Percentiles rank a stretch among this genome's conserved stretches.
Conservation (phyloP, 2,113 vertebrate species). For the Lichenostomus cassidix region DNA sequence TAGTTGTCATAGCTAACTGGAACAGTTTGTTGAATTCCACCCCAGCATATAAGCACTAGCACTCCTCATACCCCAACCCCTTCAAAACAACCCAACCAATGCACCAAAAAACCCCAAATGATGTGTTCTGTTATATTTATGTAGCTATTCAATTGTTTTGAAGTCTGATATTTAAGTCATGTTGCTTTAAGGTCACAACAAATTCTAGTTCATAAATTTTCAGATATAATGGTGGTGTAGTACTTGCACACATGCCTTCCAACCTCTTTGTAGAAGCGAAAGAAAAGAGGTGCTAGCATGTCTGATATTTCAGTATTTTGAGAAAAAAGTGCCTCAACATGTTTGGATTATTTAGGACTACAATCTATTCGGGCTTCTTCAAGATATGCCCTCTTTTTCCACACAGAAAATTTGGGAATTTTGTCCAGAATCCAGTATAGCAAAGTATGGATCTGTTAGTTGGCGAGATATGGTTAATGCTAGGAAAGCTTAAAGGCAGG, state of each 20-base stretch:
- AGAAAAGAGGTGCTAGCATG: not conserved
- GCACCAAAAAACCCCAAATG: accelerated
- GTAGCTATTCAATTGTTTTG: not conserved
- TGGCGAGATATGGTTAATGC: not conserved
- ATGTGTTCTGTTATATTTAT: not conserved
- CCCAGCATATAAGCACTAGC: not conserved
- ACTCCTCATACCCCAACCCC: not conserved
- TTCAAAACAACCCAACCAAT: not conserved
- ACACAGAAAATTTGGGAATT: not conserved
- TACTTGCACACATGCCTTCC: not conserved
- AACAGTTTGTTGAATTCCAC: not conserved
- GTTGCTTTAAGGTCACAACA: not conserved
- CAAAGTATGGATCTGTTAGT: not conserved
- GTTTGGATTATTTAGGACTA: not conserved
- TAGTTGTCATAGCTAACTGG: not conserved
- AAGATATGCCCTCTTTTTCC: not conserved
- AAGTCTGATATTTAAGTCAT: not conserved
- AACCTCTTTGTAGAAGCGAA: not conserved
- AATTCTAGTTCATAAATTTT: not conserved
- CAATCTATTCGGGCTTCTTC: not conserved
- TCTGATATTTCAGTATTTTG: not conserved
- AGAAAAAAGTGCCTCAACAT: not conserved
- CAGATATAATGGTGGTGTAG: not conserved
- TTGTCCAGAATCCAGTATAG: not conserved
- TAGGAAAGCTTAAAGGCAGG: not conserved